Conservation (phyloP, 1,140 invertebrate species). For the Lordiphosa clarofinis region DNA sequence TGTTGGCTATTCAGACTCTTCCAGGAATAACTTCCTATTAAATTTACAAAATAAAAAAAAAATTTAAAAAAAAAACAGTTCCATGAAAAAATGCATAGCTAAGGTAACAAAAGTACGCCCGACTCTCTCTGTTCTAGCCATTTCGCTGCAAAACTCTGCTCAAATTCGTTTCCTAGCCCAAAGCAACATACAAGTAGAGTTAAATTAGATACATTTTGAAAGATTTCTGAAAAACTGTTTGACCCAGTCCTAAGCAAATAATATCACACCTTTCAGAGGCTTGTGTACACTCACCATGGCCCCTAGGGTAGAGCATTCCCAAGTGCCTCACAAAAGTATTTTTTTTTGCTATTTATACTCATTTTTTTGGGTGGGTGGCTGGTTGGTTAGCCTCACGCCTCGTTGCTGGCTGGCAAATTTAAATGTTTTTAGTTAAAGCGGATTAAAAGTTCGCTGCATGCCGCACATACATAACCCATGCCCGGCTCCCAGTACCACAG, state of each 20-base stretch:
- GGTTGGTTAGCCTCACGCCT: slow-evolving; percentile 4
- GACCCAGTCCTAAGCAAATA: slow-evolving; percentile 13
- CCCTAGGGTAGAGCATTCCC: slow-evolving; percentile 9
- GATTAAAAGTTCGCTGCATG: slow-evolving; percentile 76
- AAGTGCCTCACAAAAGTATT: slow-evolving; percentile 1
- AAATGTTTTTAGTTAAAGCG: slow-evolving; percentile 77
- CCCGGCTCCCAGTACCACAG: slow-evolving; percentile 15
- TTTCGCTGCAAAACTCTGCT: too few relatives aligned
- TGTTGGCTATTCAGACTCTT: too few relatives aligned
- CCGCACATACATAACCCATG: slow-evolving; percentile 76
- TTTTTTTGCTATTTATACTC: slow-evolving; percentile 10
- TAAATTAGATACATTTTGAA: background rate
- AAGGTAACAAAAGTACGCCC: too few relatives aligned
- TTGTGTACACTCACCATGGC: background rate
- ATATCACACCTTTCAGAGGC: slow-evolving; percentile 15
- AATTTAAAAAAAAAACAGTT: too few relatives aligned
- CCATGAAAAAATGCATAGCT: too few relatives aligned
- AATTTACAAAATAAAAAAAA: too few relatives aligned
- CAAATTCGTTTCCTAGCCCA: too few relatives aligned
- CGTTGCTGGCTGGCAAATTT: slow-evolving; percentile 48
- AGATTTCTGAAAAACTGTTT: background rate
- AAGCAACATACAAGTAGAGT: background rate
- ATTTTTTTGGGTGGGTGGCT: slow-evolving; percentile 13
- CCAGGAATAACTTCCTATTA: too few relatives aligned
- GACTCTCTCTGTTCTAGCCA: too few relatives aligned